Evolutionary conservation across 1,140 invertebrate species (phyloP).

Genomic region (Pogonognathellus flavescens): DNA sequence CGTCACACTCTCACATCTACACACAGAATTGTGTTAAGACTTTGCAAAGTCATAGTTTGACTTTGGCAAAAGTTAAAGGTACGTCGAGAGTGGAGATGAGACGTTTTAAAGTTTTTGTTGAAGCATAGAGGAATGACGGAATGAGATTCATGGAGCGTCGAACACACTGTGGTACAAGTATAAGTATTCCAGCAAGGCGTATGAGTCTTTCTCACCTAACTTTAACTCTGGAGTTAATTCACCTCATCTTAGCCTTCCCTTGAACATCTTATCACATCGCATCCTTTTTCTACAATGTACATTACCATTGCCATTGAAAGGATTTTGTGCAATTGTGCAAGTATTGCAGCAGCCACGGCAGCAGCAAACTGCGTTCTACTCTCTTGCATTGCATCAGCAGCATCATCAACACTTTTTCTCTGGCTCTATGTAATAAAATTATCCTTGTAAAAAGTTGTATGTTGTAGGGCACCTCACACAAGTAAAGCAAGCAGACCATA

Average conservation of each 20-base stretch:
- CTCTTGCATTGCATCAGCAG: slow-evolving; percentile 37
- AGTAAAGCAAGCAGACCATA: slow-evolving; percentile 33
- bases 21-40: slow-evolving; percentile 4
- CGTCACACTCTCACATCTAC: too few species aligned
- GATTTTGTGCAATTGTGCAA: slow-evolving; percentile 46
- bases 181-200: background rate
- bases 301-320: slow-evolving; percentile 27
- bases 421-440: slow-evolving; percentile 32
- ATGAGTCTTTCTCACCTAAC: slow-evolving; percentile 25
- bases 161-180: background rate
- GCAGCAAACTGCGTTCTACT: slow-evolving; percentile 35
- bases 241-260: slow-evolving; percentile 45
- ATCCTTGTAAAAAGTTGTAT: slow-evolving; percentile 27
- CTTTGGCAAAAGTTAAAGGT: slow-evolving; percentile 42
- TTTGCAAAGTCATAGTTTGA: slow-evolving; percentile 46
- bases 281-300: slow-evolving; percentile 32
- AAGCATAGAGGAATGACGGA: background rate
- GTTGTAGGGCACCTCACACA: slow-evolving; percentile 29
- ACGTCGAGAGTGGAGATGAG: slow-evolving; percentile 5
- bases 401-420: slow-evolving; percentile 38
- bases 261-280: slow-evolving; percentile 49
- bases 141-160: slow-evolving; percentile 16
- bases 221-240: slow-evolving; percentile 49
- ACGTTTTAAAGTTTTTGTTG: slow-evolving; percentile 2
- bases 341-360: slow-evolving; percentile 22